Evolutionary conservation across 2,113 vertebrate genomes (phyloP).

Genomic region (Phalacrocorax aristotelis): DNA sequence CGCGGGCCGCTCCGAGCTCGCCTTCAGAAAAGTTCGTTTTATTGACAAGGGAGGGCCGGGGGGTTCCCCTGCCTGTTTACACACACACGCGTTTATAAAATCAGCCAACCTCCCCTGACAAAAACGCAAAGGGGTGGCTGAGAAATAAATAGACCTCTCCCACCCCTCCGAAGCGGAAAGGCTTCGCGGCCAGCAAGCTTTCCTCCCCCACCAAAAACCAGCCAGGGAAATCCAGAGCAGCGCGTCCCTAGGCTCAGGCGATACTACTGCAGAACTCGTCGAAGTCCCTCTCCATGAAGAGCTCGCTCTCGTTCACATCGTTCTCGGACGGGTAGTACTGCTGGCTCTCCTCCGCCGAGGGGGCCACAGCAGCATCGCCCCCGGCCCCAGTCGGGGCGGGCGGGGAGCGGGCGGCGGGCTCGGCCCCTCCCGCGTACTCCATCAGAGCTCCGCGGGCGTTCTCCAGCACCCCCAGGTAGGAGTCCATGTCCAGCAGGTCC

Average conservation of each 20-base stretch:
- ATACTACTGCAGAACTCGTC: conserved; percentile 83
- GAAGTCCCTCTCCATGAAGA: conserved; percentile 89
- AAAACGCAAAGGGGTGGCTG: conserved; percentile 36
- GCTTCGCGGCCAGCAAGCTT: not conserved
- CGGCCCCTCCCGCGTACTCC: conserved; percentile 65
- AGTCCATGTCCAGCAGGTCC: conserved; percentile 87
- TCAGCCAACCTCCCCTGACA: not conserved
- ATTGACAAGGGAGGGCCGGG: not conserved
- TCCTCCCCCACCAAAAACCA: no score
- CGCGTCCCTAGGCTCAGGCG: not conserved
- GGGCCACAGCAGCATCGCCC: not conserved
- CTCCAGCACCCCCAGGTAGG: conserved; percentile 85
- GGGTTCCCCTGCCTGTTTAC: not conserved
- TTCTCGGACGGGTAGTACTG: conserved; percentile 87
- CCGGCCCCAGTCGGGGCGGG: not conserved
- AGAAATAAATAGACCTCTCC: conserved; percentile 7
- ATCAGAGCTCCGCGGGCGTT: conserved; percentile 83
- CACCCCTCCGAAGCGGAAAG: not conserved
- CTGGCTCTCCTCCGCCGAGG: conserved; percentile 81
- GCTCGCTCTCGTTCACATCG: conserved; percentile 83
- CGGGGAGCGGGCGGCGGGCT: not conserved
- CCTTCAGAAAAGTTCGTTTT: conserved; percentile 1
- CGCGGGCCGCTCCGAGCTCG: not conserved
- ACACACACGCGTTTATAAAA: not conserved
- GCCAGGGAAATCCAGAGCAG: not conserved